Evolutionary conservation across 2,888 invertebrate species (phyloP), one percentile per base, ranked within the genome.

Genomic region (Eupithecia abbreviata): DNA sequence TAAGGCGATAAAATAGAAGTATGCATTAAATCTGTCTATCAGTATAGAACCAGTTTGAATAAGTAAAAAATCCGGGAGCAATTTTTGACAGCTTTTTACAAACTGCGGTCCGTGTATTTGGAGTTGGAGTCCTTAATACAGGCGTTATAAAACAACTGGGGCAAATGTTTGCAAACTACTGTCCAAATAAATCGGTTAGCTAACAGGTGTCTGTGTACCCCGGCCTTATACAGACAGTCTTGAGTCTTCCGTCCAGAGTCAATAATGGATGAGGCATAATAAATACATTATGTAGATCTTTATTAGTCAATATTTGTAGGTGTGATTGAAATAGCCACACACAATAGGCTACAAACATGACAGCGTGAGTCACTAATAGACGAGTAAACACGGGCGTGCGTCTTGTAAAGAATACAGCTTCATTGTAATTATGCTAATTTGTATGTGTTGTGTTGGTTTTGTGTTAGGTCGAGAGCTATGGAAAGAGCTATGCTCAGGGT

Each of bases 401-500:
- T 69, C 72, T 78, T 51, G 66, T 75, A 51, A 30, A 72, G 67
- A 71, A 73, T 67, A 76, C 68, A 75, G 41, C 75, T 71, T 72
- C 69, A 77, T 77, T 75, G 65, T 68, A 42, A 79, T 66, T 69
- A 49, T 55, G 66, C 73, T 79, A 75, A 79, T 79, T 75, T 75
- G 65, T 77, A 73, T 73, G 77, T 77, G 73, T 73, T 71, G 66
- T 70, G 71, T 70, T 75, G 74, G 62, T 55, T 72, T 62, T 74
- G 4, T 30, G 30, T 30, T 30, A 30, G 30, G 30, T 30, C 30
- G 30, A 30, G 30, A 30, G 30, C 30, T 30, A 30, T 30, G 30
- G 30, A 30, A 30, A 30, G 30, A 30, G 30, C 30, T 30, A 30
- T 30, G 30, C 30, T 30, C 30, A 30, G 30, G 30, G 30, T 30